phyloP scores from a whole-genome alignment of 2,797 vertebrate genomes.

The Myotis daubentonii region DNA sequence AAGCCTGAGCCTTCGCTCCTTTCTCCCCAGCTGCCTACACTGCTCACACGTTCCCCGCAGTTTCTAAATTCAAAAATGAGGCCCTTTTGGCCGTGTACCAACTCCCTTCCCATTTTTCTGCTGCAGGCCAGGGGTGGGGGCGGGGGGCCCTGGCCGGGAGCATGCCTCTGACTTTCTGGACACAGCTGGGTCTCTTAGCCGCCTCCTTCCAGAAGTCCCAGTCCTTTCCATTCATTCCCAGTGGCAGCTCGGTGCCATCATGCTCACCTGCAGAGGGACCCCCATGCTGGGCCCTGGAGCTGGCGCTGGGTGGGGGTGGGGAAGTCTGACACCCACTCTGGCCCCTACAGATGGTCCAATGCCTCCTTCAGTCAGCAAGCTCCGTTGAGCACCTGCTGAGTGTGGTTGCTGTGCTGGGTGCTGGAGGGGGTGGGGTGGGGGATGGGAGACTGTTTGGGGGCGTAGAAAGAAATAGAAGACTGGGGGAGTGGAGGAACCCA shows the following conservation, averaged over 20 bases:
- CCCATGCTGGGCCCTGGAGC: background rate
- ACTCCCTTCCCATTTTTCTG: background rate
- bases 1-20: background rate
- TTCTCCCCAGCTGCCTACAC: conserved; percentile 34
- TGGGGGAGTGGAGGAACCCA: conserved; percentile 65
- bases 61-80: conserved; percentile 60
- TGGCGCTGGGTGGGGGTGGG: background rate
- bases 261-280: background rate
- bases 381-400: conserved; percentile 22
- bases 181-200: background rate
- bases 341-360: conserved; percentile 53
- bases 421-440: background rate
- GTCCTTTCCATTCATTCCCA: background rate
- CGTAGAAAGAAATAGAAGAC: conserved; percentile 74
- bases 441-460: conserved; percentile 34
- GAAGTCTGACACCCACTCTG: conserved; percentile 29
- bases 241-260: background rate
- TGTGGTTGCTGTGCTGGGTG: conserved; percentile 27
- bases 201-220: background rate
- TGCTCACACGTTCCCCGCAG: conserved; percentile 47
- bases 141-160: no score
- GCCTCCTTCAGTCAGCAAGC: background rate
- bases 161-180: background rate
- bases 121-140: background rate
- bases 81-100: background rate